Percentiles rank a stretch among this genome's conserved stretches.
These are phyloP conservation scores for Ia io DNA, from an alignment of 2,113 vertebrate genomes.

Conservation along the genomic window DNA sequence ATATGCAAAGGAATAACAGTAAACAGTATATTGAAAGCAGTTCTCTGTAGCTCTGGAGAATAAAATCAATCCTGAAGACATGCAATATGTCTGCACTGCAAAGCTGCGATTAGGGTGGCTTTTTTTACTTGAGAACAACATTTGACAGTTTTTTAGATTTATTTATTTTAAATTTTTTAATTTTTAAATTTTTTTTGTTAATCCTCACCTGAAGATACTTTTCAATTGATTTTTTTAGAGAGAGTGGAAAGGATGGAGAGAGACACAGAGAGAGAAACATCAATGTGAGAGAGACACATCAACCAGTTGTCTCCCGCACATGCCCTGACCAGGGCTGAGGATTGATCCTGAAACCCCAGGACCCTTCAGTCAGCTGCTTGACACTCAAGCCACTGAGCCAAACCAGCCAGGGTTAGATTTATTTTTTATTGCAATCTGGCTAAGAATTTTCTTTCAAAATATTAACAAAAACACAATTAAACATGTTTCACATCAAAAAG, in stretches of 20 bases:
- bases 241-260: too few species aligned
- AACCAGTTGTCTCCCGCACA: too few species aligned
- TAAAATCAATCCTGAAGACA: constrained; percentile 30
- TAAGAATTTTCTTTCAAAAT: constrained; percentile 56
- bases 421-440: constrained; percentile 20
- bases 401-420: neutral
- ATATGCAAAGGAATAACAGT: constrained; percentile 45
- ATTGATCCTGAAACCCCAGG: too few species aligned
- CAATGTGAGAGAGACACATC: too few species aligned
- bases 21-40: constrained; percentile 45
- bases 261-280: too few species aligned
- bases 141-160: constrained; percentile 43
- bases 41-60: constrained; percentile 35
- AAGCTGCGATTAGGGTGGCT: neutral
- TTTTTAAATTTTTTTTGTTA: neutral
- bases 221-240: too few species aligned
- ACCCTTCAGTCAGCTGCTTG: too few species aligned
- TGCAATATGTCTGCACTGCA: neutral
- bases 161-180: neutral
- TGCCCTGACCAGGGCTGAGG: too few species aligned
- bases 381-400: too few species aligned
- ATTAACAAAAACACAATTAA: neutral
- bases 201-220: too few species aligned
- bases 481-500: neutral
- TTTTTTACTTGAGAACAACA: neutral